Evolutionary conservation across 2,888 invertebrate genomes (phyloP), one percentile per base, ranked within the genome.

Genomic region (Parasteatoda lunata): DNA sequence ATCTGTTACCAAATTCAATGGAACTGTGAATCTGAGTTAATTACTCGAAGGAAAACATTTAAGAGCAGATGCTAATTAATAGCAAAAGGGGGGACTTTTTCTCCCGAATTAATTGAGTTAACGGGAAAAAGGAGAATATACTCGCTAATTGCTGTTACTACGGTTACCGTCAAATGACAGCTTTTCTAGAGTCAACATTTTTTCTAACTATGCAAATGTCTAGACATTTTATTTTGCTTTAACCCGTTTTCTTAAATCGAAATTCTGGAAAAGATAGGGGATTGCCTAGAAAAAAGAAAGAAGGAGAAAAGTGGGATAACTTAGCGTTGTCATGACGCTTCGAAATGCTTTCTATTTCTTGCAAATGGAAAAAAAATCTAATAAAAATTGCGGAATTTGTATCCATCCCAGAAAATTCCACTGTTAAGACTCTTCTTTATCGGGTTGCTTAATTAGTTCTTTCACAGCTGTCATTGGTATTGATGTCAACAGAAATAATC

Each of bases 21-120:
- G 30, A 65, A 72, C 52, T 80, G 59, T 76, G 66, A 86, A 80
- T 86, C 51, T 71, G 71, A 59, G 52, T 66, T 79, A 86, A 86
- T 86, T 86, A 77, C 76, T 54, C 75, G 80, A 80, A 86, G 30
- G 85, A 80, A 86, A 86, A 86, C 85, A 86, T 80, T 80, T 80
- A 79, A 86, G 80, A 86, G 85, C 85, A 86, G 66, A 86, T 86
- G 85, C 70, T 86, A 86, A 86, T 86, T 86, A 86, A 86, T 86
- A 86, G 75, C 71, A 77, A 59, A 59, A 13, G 59, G 71, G 49
- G 66, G 47, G 52, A 47, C 80, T 72, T 72, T 77, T 68, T 73
- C 68, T 52, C 80, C 73, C n/a, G 52, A 80, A 72, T 77, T 86
- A 86, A 86, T 86, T 80, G 71, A 86, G 65, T 86, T 86, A 86